Base-by-base conservation (phyloP, 2,888 invertebrate genomes). In the Prosopocoilus inquinatus region DNA sequence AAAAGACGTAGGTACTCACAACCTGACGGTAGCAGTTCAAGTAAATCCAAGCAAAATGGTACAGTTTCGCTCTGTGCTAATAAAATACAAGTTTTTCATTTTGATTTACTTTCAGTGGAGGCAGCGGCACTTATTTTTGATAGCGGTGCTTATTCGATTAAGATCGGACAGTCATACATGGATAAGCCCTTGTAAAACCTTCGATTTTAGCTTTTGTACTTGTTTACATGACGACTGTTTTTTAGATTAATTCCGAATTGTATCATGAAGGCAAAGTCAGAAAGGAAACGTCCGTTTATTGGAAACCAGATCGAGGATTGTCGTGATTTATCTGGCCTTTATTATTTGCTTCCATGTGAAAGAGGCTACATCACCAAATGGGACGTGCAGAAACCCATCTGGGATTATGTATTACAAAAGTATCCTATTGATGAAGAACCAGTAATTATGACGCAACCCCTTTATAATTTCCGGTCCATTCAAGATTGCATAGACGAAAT, bases 251-350 rank as follows among this genome's bases (percentile, higher is more conserved):
- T 95, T 48, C 96, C 97, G 0, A 99, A 99, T 78, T 95, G 94
- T 70, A 92, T 99, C 28, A 94, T 96, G 85, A 99, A 99, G 82
- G 96, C 96, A 0, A 98, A 97, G 78, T 94, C 94, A 49, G 98
- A 99, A 76, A 81, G 96, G 50, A 86, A 96, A 8, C 83, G 98
- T 41, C 89, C 94, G 0, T 99, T 97, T 75, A 86, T 99, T 53
- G 97, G 91, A 0, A 87, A 90, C 68, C 97, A 99, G 80, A 89
- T 99, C 11, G 93, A 97, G 58, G 97, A 98, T 65, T 98, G 98
- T 72, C 83, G 96, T 20, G 99, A 99, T 74, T 89, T 94, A 1
- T 96, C 97, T 0, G 94, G 96, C 0, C 79, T 99, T 1, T 99
- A 89, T 76, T 99, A 94, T 73, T 88, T 96, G 50, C 79, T 97